Base-by-base conservation (phyloP, 2,797 vertebrate genomes). In the Crax fasciolata region DNA sequence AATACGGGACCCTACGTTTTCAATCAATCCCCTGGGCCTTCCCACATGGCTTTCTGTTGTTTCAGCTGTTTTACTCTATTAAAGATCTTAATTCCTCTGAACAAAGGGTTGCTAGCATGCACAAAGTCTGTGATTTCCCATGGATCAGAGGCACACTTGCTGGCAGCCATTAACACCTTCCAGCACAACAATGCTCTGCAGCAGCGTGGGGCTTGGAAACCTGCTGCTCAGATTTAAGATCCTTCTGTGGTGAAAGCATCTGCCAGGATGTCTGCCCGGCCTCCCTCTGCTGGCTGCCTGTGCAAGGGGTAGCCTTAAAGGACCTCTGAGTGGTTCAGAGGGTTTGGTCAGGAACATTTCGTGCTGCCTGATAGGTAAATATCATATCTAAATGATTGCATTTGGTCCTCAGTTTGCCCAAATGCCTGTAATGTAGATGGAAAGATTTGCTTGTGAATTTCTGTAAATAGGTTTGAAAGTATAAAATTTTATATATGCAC, bases 1-100 rank as follows among this genome's bases (percentile, higher is more conserved):
- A 92, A 83, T 94, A 54, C 65, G 75, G 77, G 80, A 70, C 63
- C 43, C 11, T 6, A 76, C 20, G 9, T 92, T 95, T 95, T 76
- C 85, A 95, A 94, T 96, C 84, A 91, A 14, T 95, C 66, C 81
- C 81, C 89, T 92, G 92, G 92, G 95, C 72, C 57, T 91, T 82
- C 62, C 86, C 78, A 76, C 90, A 92, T 83, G 87, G 68, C 66
- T 72, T 89, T 92, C 72, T 4, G 6, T 91, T 87, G 46, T 91
- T 96, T 94, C 84, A 89, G 80, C 84, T 89, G 72, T 82, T 95
- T 93, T 80, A n/a, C 54, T 89, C 93, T 38, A 85, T 93, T 95
- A 94, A 96, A 87, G 58, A 83, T 41, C 72, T 92, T 87, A 95
- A 95, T 95, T 96, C 54, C 68, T 65, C 25, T 1, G 3, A 75